Evolutionary conservation across 64 coral and sea anemone species (phyloP), one percentile per base, ranked within the genome.

Genomic region (Stichodactyla mertensii): DNA sequence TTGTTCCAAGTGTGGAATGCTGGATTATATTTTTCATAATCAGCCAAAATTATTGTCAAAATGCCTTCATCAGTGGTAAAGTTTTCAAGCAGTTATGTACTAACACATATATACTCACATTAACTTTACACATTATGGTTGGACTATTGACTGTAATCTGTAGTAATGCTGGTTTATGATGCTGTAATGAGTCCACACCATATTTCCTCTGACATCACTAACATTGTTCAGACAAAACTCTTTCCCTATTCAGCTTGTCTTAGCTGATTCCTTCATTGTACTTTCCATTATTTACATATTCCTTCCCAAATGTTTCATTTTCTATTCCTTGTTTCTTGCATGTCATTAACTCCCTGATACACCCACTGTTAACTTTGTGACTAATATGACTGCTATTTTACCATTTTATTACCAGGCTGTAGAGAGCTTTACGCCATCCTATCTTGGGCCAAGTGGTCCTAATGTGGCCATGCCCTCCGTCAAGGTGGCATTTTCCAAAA

Each of bases 401-500:
- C n/a, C 60, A 11, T 56, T 86, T 60, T 31, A 61, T 64, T 84
- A 86, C 57, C 90, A 96, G 94, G 85, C 88, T 82, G 60, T 84
- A 89, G 79, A 93, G 82, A 89, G 86, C 85, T 67, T 71, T 93
- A 78, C 77, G 77, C n/a, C 74, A 78, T 90, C 77, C 81, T 83
- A 84, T 89, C 86, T 61, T 71, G 85, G 90, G 91, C 94, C 88
- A 80, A 82, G 84, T 87, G 82, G 89, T 80, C 91, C 93, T 91
- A 80, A 99, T 99, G 97, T 92, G 86, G 97, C 91, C 93, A 99
- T 99, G 97, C 97, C 93, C 87, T 92, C 92, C 66, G 90, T 89
- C 27, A 99, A 99, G 91, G 91, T 82, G 57, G 85, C 69, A 77
- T 83, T 94, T 54, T 61, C 54, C 70, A 95, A 82, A 88, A 95